These are phyloP conservation scores for Aporophyla lueneburgensis DNA, from an alignment of 2,888 invertebrate genomes.

Conservation along the genomic window DNA sequence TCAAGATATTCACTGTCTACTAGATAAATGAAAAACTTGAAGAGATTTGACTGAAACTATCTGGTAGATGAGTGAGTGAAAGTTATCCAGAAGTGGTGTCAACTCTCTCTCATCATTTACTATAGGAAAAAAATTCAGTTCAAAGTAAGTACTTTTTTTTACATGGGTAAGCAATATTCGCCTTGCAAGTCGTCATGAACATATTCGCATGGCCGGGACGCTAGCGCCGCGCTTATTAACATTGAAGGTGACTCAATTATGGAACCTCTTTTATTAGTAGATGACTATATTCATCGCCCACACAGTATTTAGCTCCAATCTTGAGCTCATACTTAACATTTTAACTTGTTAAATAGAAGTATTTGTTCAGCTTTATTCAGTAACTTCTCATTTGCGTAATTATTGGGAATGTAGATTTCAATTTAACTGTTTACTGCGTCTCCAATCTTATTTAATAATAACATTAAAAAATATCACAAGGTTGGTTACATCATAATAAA, in stretches of 20 bases:
- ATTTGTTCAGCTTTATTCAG: slow-evolving; percentile 50
- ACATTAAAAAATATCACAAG: slow-evolving; percentile 44
- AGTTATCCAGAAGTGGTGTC: too few relatives aligned
- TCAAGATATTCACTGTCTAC: not conserved
- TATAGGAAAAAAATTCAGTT: slow-evolving; percentile 5
- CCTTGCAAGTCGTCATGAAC: slow-evolving; percentile 68
- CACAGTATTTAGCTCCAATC: slow-evolving; percentile 73
- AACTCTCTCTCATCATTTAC: not conserved
- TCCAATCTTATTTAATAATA: slow-evolving; percentile 5
- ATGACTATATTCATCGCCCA: slow-evolving; percentile 82
- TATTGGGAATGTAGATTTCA: slow-evolving; percentile 23
- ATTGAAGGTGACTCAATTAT: slow-evolving; percentile 80
- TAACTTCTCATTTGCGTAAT: slow-evolving; percentile 46
- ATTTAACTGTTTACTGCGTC: not conserved
- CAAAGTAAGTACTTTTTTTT: not conserved
- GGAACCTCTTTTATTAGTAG: slow-evolving; percentile 81
- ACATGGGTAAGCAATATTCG: slow-evolving; percentile 61
- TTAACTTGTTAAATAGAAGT: slow-evolving; percentile 60
- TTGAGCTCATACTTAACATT: slow-evolving; percentile 70
- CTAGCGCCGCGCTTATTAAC: slow-evolving; percentile 72
- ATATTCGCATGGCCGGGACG: slow-evolving; percentile 61
- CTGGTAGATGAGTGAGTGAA: not conserved
- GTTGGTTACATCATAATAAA: slow-evolving; percentile 58
- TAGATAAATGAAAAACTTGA: not conserved
- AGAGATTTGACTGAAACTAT: not conserved